A percentile compares a stretch with the other conserved stretches of the same genome.
Evolutionary conservation across 2,797 vertebrate species (phyloP).

Genomic region (Mergus octosetaceus): DNA sequence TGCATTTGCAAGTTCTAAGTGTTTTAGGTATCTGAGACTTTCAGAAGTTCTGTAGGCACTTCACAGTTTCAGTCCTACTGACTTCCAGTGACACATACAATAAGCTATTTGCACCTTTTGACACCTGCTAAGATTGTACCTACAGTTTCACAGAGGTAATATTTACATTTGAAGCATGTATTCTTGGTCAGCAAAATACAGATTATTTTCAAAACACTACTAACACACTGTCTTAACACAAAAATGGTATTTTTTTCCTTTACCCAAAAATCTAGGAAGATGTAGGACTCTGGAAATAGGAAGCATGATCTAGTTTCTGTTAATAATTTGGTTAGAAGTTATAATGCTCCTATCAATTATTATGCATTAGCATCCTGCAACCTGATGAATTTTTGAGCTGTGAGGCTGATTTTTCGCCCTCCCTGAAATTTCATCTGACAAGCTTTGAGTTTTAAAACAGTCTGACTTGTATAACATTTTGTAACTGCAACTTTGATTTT

Average conservation of each 20-base stretch:
- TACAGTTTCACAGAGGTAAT: not conserved
- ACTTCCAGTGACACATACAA: not conserved
- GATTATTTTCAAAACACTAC: not conserved
- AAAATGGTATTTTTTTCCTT: not conserved
- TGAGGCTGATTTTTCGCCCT: not conserved
- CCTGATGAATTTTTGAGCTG: not conserved
- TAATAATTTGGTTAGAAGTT: not conserved
- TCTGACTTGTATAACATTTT: not conserved
- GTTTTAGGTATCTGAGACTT: not conserved
- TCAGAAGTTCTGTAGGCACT: not conserved
- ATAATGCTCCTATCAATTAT: not conserved
- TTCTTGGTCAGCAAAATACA: not conserved
- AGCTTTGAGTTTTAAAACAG: not conserved
- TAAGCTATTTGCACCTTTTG: not conserved
- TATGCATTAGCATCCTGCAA: not conserved
- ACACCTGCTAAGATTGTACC: not conserved
- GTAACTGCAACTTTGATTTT: constrained; percentile 33
- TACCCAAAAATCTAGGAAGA: not conserved
- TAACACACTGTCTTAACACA: not conserved
- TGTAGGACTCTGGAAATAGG: not conserved
- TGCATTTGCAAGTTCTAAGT: not conserved
- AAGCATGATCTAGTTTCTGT: not conserved
- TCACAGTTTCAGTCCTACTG: not conserved
- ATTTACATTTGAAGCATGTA: not conserved
- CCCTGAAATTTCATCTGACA: not conserved